Evolutionary conservation across 2,888 invertebrate genomes (phyloP).

Genomic region (Brachycybe producta): DNA sequence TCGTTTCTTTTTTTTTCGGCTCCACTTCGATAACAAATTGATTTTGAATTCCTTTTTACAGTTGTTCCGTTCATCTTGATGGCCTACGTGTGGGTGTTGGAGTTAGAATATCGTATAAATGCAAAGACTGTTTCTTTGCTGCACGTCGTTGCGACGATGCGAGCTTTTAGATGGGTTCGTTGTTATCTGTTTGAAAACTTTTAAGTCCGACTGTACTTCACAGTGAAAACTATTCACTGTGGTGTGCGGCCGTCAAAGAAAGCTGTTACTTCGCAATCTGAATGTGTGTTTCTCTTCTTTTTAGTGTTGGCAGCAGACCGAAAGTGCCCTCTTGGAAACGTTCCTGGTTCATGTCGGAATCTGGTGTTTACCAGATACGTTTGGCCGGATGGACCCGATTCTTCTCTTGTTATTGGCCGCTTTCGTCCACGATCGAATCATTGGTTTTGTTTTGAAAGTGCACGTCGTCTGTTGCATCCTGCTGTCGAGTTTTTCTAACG

Average conservation of each 20-base stretch:
- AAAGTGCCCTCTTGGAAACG: slow-evolving; percentile 18
- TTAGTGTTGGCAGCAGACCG: slow-evolving; percentile 19
- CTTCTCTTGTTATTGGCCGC: slow-evolving; percentile 9
- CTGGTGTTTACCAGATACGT: background rate
- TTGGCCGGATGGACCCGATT: background rate
- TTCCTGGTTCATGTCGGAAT: slow-evolving; percentile 10
- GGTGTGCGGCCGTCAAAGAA: too few species aligned
- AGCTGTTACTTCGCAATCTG: background rate
- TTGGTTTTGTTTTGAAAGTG: slow-evolving; percentile 11
- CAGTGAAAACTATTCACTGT: too few species aligned
- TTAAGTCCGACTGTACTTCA: background rate
- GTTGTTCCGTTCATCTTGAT: slow-evolving; percentile 10
- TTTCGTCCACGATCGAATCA: slow-evolving; percentile 10
- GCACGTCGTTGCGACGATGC: background rate
- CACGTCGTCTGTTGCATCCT: slow-evolving; percentile 11
- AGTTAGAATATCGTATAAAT: background rate
- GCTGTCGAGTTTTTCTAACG: slow-evolving; percentile 8
- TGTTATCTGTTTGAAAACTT: background rate
- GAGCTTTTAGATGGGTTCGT: slow-evolving; percentile 19
- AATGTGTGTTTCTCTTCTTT: slow-evolving; percentile 1
- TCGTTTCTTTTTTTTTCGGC: background rate
- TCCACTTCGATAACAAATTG: background rate
- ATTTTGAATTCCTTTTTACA: slow-evolving; percentile 2
- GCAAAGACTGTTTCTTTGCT: background rate
- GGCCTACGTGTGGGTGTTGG: slow-evolving; percentile 5